A percentile compares a stretch with the other conserved stretches of the same genome.
phyloP scores from a whole-genome alignment of 2,797 vertebrate species.

The Hippoglossus hippoglossus region DNA sequence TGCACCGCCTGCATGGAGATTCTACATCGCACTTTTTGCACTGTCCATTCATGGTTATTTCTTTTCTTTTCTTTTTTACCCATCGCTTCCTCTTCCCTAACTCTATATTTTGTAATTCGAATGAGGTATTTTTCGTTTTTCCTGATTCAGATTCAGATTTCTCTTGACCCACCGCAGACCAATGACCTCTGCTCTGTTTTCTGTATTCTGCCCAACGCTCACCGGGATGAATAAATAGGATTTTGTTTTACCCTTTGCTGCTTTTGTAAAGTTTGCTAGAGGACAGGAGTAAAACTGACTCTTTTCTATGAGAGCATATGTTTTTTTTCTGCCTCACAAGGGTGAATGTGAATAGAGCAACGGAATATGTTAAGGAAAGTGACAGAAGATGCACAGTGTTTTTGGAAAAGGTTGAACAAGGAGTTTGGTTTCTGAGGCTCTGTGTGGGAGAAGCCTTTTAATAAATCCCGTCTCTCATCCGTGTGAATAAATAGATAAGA shows the following conservation, averaged over 20 bases:
- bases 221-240: conserved; percentile 2
- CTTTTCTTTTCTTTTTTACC: too few relatives aligned
- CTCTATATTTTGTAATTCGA: too few relatives aligned
- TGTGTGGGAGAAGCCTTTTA: conserved; percentile 8
- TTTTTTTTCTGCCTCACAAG: conserved; percentile 3
- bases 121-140: too few relatives aligned
- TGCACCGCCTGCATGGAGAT: too few relatives aligned
- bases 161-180: too few relatives aligned
- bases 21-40: too few relatives aligned
- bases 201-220: too few relatives aligned
- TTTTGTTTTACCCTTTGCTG: conserved; percentile 6
- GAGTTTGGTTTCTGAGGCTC: neutral
- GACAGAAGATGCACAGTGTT: neutral
- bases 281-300: conserved; percentile 12
- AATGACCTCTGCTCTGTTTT: too few relatives aligned
- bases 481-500: conserved; percentile 4
- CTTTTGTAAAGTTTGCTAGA: neutral
- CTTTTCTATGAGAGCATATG: conserved; percentile 9
- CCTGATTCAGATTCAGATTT: too few relatives aligned
- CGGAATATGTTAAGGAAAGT: conserved; percentile 7
- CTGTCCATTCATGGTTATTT: too few relatives aligned
- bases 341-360: conserved; percentile 13
- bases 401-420: conserved; percentile 11
- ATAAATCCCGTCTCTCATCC: neutral
- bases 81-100: too few relatives aligned